These are phyloP conservation scores for Drosophila repleta DNA, from an alignment of 1,140 invertebrate species.

Conservation along the genomic window DNA sequence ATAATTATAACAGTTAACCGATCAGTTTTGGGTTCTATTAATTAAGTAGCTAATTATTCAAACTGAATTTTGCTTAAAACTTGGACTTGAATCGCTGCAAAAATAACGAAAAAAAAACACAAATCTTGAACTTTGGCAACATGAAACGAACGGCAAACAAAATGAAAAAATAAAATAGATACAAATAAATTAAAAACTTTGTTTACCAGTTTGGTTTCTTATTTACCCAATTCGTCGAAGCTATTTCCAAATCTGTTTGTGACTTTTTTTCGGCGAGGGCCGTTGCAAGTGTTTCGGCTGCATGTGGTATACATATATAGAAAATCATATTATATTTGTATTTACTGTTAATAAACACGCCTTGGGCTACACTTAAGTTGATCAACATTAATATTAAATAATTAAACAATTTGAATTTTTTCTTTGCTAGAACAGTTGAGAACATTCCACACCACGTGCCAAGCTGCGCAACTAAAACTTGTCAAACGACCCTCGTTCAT, in stretches of 20 bases:
- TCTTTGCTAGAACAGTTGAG: neutral
- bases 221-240: conserved; percentile 40
- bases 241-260: conserved; percentile 54
- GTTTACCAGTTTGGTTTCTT: conserved; percentile 30
- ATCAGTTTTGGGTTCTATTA: conserved; percentile 29
- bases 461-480: too few species aligned
- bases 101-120: conserved; percentile 1
- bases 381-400: too few species aligned
- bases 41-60: conserved; percentile 31
- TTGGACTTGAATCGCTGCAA: conserved; percentile 1
- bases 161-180: conserved; percentile 2
- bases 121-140: conserved; percentile 36
- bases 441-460: neutral
- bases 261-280: conserved; percentile 18
- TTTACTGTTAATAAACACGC: too few species aligned
- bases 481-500: conserved; percentile 11
- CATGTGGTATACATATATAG: too few species aligned
- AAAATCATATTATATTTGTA: too few species aligned
- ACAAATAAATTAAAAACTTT: conserved; percentile 40
- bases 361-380: too few species aligned
- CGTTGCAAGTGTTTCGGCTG: neutral
- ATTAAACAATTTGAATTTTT: too few species aligned
- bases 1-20: conserved; percentile 3
- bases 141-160: conserved; percentile 20
- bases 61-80: neutral